A percentile compares a stretch with the other conserved stretches of the same genome.
Evolutionary conservation across 2,888 invertebrate species (phyloP).

Genomic region (Girardia tigrina): DNA sequence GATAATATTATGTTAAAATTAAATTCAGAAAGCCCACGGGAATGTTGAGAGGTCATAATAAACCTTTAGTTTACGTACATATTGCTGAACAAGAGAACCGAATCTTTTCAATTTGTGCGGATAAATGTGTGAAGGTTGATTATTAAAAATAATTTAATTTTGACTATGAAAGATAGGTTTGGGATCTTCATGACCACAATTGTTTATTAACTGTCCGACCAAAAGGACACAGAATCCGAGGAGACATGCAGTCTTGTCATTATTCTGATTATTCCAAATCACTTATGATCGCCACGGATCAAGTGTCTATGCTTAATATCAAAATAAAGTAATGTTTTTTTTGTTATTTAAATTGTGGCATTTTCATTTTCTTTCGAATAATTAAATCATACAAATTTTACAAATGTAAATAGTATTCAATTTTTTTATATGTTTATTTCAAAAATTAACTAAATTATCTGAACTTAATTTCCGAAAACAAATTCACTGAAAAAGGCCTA

Average conservation of each 20-base stretch:
- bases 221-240: constrained; percentile 50
- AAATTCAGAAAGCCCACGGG: constrained; percentile 47
- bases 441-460: background rate
- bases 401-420: background rate
- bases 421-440: background rate
- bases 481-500: background rate
- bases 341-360: background rate
- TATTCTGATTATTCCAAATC: constrained; percentile 46
- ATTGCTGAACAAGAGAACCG: constrained; percentile 49
- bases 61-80: constrained; percentile 48
- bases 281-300: constrained; percentile 48
- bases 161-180: constrained; percentile 42
- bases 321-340: constrained; percentile 43
- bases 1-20: too few species aligned
- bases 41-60: constrained; percentile 49
- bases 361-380: too few species aligned
- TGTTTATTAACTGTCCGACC: constrained; percentile 48
- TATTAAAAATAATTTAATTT: background rate
- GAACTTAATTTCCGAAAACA: background rate
- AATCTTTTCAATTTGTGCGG: constrained; percentile 50
- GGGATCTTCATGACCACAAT: constrained; percentile 50
- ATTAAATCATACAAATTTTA: too few species aligned
- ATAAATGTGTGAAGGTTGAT: constrained; percentile 47
- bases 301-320: constrained; percentile 46
- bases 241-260: constrained; percentile 49